Conservation (phyloP, 2,888 invertebrate genomes). For the Erynnis tages region DNA sequence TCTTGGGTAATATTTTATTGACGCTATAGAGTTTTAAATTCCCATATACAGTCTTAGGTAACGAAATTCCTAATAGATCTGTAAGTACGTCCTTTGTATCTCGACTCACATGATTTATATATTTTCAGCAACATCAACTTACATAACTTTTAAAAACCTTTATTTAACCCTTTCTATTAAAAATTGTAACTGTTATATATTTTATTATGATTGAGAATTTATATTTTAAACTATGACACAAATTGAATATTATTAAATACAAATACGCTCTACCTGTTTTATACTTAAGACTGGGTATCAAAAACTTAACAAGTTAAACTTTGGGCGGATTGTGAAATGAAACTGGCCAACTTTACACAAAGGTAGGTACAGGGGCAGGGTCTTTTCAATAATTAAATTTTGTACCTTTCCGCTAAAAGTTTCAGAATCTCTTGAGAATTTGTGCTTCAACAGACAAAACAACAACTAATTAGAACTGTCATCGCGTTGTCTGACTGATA, state of each 20-base stretch:
- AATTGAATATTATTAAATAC: slow-evolving; percentile 3
- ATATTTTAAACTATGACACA: not conserved
- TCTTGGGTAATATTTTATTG: no score
- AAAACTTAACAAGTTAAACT: slow-evolving; percentile 20
- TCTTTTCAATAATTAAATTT: slow-evolving; percentile 28
- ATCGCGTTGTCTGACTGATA: slow-evolving; percentile 20
- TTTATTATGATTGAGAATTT: not conserved
- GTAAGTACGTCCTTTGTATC: no score
- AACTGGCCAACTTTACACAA: slow-evolving; percentile 18
- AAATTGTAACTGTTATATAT: not conserved
- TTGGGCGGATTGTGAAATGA: slow-evolving; percentile 18
- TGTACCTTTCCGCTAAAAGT: slow-evolving; percentile 17
- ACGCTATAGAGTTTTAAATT: no score
- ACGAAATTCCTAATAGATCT: no score
- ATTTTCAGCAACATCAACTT: no score
- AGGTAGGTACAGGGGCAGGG: slow-evolving; percentile 11
- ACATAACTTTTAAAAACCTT: no score
- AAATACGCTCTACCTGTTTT: not conserved
- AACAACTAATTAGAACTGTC: slow-evolving; percentile 32
- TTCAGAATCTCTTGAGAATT: slow-evolving; percentile 20
- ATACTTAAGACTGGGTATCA: slow-evolving; percentile 13
- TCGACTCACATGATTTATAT: no score
- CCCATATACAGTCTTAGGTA: no score
- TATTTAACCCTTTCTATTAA: no score
- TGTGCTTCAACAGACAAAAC: slow-evolving; percentile 28